Evolutionary conservation across 2,797 vertebrate genomes (phyloP), one percentile per base, ranked within the genome.

Genomic region (Enteromius trimaculatus): DNA sequence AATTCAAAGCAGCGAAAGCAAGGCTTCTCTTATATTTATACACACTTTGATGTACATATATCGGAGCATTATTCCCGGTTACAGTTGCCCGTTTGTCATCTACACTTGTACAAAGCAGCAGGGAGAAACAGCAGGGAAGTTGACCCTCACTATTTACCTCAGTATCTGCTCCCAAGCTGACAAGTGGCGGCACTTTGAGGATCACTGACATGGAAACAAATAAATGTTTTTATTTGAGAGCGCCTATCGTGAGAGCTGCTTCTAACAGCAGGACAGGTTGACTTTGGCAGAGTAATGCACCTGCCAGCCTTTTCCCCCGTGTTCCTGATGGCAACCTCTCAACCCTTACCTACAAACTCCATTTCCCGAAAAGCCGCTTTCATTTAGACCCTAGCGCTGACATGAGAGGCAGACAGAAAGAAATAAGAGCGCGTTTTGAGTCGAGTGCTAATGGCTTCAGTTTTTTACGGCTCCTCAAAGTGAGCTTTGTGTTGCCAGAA

Each of bases 211-310:
- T 84, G 84, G 84, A 88, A 89, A 89, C 90, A 92, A 91, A 91
- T 90, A 90, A 85, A 92, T 92, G 91, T 92, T 93, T 91, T 90
- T 91, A 91, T 91, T 89, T 85, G 78, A 91, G 91, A 91, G 88
- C 88, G 85, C 85, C 88, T 84, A 84, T 86, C 87, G 89, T 90
- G 88, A 90, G 89, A 84, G 75, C 79, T 81, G 90, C 83, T 65
- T 74, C 88, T 78, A 85, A 72, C 88, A 69, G 81, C 71, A 87
- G 87, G 91, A 92, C 91, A 92, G 84, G 85, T 88, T 92, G 90
- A 92, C 92, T 92, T 90, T 89, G 81, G 84, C 87, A 79, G 90
- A 90, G 92, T 93, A 93, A 94, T 92, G 88, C 90, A 91, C 84
- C 90, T 93, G 91, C 92, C 92, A 93, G 82, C 87, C 78, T 26